Evolutionary conservation across 2,113 vertebrate species (phyloP).

Genomic region (Dicentrarchus labrax): DNA sequence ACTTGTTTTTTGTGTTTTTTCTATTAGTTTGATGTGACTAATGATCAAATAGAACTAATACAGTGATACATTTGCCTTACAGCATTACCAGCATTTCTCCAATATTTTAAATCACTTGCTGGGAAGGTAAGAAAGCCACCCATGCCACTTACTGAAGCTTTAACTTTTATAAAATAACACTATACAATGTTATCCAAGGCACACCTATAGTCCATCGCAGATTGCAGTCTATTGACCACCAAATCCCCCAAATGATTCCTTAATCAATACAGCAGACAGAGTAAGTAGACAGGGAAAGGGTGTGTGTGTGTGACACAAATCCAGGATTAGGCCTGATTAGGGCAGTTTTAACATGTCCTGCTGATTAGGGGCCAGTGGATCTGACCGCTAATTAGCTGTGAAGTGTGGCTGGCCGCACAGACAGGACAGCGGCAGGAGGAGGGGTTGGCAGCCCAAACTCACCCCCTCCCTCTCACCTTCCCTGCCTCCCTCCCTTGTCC

Average conservation of each 20-base stretch:
- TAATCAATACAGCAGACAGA: conserved; percentile 80
- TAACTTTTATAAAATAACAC: conserved; percentile 14
- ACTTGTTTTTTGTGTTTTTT: neutral
- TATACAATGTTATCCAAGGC: neutral
- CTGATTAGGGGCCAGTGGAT: conserved; percentile 82
- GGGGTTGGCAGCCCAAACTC: conserved; percentile 58
- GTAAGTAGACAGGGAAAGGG: conserved; percentile 58
- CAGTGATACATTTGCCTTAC: neutral
- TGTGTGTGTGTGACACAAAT: conserved; percentile 77
- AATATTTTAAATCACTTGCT: neutral
- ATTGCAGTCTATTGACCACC: conserved; percentile 68
- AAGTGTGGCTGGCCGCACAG: conserved; percentile 81
- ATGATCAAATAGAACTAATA: neutral
- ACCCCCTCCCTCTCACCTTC: conserved; percentile 20
- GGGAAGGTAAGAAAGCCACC: neutral
- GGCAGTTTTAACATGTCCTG: conserved; percentile 86
- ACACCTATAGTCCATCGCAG: conserved; percentile 20
- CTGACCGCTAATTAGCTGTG: conserved; percentile 83
- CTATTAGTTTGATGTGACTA: neutral
- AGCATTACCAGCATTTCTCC: neutral
- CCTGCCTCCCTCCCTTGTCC: conserved; percentile 66
- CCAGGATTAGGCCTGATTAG: conserved; percentile 84
- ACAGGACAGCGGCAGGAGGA: conserved; percentile 70
- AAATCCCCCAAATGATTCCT: conserved; percentile 67
- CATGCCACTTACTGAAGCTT: neutral